Percentiles rank a stretch among this genome's conserved stretches.
Conservation (phyloP, 2,113 vertebrate genomes). For the rabbit (Oryctolagus cuniculus) region mOryCun1.1 NC_091443.1:33798501-33799000, state of each 20-base stretch:
- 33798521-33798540: not conserved
- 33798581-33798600: not conserved
- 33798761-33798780: not conserved
- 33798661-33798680: not conserved
- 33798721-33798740: not conserved
- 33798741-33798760: not conserved
- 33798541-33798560: no score
- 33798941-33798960: not conserved
- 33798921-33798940: not conserved
- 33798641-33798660: not conserved
- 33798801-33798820: not conserved
- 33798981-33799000: not conserved
- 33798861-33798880: not conserved
- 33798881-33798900: not conserved
- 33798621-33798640: not conserved
- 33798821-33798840: not conserved
- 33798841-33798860: fast-evolving
- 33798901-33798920: not conserved
- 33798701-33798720: not conserved
- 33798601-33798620: not conserved
- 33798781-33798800: not conserved
- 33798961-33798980: not conserved
- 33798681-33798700: not conserved
- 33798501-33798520: not conserved
- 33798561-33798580: not conserved